These are phyloP conservation scores for Gavia stellata DNA, from an alignment of 2,113 vertebrate genomes.

Conservation along the genomic window DNA sequence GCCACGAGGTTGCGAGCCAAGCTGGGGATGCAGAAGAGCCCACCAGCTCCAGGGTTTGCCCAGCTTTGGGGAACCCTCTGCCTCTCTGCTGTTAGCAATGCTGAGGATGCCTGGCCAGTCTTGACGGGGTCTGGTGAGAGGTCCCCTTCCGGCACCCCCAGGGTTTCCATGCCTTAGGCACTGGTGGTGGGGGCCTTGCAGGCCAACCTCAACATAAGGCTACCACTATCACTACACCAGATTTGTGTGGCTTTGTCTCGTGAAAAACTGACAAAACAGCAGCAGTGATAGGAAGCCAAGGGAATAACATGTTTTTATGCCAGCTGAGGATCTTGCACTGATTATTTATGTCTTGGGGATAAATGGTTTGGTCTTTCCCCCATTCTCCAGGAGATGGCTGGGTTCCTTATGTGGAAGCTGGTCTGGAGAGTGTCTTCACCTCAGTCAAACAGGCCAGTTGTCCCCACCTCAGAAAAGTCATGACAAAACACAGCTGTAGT, in stretches of 20 bases:
- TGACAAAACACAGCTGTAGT: neutral
- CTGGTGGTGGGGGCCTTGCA: neutral
- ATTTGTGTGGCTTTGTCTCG: neutral
- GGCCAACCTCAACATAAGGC: neutral
- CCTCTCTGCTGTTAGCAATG: neutral
- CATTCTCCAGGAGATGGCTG: neutral
- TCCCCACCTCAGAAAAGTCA: neutral
- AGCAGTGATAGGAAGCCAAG: neutral
- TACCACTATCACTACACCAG: neutral
- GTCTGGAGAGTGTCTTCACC: neutral
- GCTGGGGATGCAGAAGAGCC: neutral
- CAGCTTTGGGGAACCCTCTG: neutral
- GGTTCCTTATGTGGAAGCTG: neutral
- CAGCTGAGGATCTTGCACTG: neutral
- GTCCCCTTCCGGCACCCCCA: neutral
- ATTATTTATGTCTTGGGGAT: neutral
- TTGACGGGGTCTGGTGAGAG: neutral
- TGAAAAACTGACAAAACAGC: neutral
- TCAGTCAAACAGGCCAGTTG: fast-evolving
- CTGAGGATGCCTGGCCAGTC: neutral
- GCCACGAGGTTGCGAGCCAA: fast-evolving
- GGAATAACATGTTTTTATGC: neutral
- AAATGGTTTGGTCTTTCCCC: neutral
- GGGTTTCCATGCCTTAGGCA: neutral
- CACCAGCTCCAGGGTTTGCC: neutral